Evolutionary conservation across 2,797 vertebrate species (phyloP), one percentile per base, ranked within the genome.

Genomic region (Chrosomus eos): DNA sequence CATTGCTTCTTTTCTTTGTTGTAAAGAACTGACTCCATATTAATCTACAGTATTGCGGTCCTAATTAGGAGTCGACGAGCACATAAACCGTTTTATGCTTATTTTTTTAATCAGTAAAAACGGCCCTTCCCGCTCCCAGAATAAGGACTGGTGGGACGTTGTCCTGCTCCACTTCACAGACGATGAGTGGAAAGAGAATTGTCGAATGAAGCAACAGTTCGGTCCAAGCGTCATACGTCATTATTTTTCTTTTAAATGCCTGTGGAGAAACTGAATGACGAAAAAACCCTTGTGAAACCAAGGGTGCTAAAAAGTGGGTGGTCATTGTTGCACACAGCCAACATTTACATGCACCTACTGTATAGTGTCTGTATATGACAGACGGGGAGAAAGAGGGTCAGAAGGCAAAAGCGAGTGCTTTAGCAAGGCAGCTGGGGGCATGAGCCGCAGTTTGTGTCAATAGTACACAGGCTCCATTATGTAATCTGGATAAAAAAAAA

Each of bases 401-500:
- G 76, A 80, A 62, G 68, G 84, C 85, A 85, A 82, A 82, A 26
- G 89, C 83, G 86, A 81, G 90, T 90, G 86, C 89, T 93, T 93
- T 90, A 91, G 88, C 88, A 89, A 90, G 88, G 74, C 91, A 91
- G 86, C 90, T 90, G 89, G 85, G 84, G 91, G 70, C 84, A 84
- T 87, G 76, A 68, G 87, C 90, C 88, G 26, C 87, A 80, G 71
- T 88, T 85, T 91, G 90, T 94, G 90, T 91, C 90, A 87, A 90
- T 91, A 90, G 88, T 85, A 90, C 89, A 89, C 73, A 31, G 81
- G 31, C 84, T 90, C 80, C 75, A 87, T 94, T 93, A 93, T 92
- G 84, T 93, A 93, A 94, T 85, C 67, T 64, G 62, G 84, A 87
- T 80, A 85, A 88, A 88, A 53, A 84, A 88, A 11, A 11, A 43